Percentiles rank a stretch among this genome's conserved stretches.
Evolutionary conservation across 2,113 vertebrate genomes (phyloP).

Genomic region (Zosterops lateralis): DNA sequence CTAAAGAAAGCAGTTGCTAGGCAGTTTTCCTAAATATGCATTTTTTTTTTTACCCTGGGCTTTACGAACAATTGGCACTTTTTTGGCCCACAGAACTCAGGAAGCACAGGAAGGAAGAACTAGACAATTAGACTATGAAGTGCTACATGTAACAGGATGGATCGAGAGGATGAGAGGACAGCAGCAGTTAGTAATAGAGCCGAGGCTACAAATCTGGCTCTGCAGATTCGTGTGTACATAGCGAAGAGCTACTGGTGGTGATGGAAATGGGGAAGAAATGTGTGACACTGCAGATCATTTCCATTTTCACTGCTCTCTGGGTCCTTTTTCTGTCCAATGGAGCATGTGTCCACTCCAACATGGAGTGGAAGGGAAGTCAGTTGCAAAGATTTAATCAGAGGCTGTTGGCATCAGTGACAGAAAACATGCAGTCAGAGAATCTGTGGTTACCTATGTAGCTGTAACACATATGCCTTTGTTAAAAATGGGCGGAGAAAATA

Average conservation of each 20-base stretch:
- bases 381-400: not conserved
- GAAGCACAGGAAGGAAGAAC: constrained; percentile 51
- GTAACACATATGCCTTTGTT: not conserved
- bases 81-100: constrained; percentile 59
- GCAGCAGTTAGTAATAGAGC: not conserved
- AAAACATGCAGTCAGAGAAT: not conserved
- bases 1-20: constrained; percentile 72
- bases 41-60: not conserved
- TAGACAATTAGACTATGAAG: constrained; percentile 39
- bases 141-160: not conserved
- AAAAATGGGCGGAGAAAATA: too few species aligned
- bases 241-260: not conserved
- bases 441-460: not conserved
- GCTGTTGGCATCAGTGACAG: not conserved
- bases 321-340: not conserved
- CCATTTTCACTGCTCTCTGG: not conserved
- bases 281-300: not conserved
- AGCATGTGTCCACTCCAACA: not conserved
- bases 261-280: not conserved
- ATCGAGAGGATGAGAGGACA: not conserved
- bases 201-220: not conserved
- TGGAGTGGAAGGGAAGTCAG: not conserved
- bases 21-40: constrained; percentile 68
- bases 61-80: constrained; percentile 43
- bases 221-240: not conserved